A percentile compares a stretch with the other conserved stretches of the same genome.
Conservation (phyloP, 2,888 invertebrate species). For the Chrysolina oricalcia region DNA sequence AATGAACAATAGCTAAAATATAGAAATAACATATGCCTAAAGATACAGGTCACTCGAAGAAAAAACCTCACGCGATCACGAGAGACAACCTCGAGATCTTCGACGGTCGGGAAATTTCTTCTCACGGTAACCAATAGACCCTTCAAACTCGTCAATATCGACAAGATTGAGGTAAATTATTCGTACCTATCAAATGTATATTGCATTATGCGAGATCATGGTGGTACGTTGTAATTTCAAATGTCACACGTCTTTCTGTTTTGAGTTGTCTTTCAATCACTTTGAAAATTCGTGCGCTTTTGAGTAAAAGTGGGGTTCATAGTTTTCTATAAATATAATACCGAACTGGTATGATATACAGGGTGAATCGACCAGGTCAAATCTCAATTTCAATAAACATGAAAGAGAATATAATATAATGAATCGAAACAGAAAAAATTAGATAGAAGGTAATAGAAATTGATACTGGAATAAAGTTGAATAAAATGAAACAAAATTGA, state of each 20-base stretch:
- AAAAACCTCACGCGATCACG: slow-evolving; percentile 52
- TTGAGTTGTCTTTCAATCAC: slow-evolving; percentile 5
- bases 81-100: slow-evolving; percentile 29
- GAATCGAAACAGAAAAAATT: too few relatives aligned
- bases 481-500: too few relatives aligned
- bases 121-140: slow-evolving; percentile 49
- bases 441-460: too few relatives aligned
- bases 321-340: too few relatives aligned
- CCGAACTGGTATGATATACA: too few relatives aligned
- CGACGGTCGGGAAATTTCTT: slow-evolving; percentile 45
- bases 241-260: slow-evolving; percentile 5
- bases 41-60: slow-evolving; percentile 51
- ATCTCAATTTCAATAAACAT: too few relatives aligned
- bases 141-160: slow-evolving; percentile 36
- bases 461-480: too few relatives aligned
- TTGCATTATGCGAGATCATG: not conserved
- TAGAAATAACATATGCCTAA: slow-evolving; percentile 47
- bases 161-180: slow-evolving; percentile 26
- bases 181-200: slow-evolving; percentile 6
- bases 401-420: too few relatives aligned
- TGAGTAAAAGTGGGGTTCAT: not conserved
- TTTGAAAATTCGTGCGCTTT: not conserved
- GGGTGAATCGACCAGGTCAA: too few relatives aligned
- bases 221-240: not conserved
- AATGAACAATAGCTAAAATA: slow-evolving; percentile 40